These are phyloP conservation scores for Pseudochaenichthys georgianus DNA, from an alignment of 2,797 vertebrate genomes.

Conservation along the genomic window DNA sequence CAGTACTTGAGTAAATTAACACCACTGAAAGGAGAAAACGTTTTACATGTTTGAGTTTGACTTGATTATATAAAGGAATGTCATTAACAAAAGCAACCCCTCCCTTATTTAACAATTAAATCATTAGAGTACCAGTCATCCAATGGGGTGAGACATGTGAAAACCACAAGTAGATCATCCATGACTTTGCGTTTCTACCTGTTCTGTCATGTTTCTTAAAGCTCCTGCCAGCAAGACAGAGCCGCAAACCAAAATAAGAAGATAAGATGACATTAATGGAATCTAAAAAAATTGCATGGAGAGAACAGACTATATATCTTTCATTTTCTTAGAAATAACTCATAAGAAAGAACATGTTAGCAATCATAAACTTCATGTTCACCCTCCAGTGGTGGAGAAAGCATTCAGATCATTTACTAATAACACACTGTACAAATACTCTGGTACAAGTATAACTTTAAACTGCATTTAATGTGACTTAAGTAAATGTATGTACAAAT, in stretches of 20 bases:
- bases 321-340: not conserved
- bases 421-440: too few species aligned
- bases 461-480: too few species aligned
- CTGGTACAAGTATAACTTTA: too few species aligned
- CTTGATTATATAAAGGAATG: not conserved
- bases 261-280: not conserved
- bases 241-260: not conserved
- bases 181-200: slow-evolving; percentile 8
- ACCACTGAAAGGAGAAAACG: too few species aligned
- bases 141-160: not conserved
- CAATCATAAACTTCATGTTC: not conserved
- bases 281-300: not conserved
- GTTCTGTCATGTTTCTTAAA: slow-evolving; percentile 38
- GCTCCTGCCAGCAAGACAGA: not conserved
- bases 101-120: slow-evolving; percentile 24
- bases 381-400: too few species aligned
- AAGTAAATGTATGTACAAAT: too few species aligned
- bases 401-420: too few species aligned
- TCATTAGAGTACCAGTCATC: slow-evolving; percentile 12
- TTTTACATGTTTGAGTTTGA: not conserved
- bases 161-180: slow-evolving; percentile 18
- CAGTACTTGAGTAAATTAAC: too few species aligned
- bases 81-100: not conserved
- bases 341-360: not conserved
- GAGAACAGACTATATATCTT: not conserved